A percentile compares a stretch with the other conserved stretches of the same genome.
Conservation (phyloP, 2,797 vertebrate genomes). For the Borostomias antarcticus region DNA sequence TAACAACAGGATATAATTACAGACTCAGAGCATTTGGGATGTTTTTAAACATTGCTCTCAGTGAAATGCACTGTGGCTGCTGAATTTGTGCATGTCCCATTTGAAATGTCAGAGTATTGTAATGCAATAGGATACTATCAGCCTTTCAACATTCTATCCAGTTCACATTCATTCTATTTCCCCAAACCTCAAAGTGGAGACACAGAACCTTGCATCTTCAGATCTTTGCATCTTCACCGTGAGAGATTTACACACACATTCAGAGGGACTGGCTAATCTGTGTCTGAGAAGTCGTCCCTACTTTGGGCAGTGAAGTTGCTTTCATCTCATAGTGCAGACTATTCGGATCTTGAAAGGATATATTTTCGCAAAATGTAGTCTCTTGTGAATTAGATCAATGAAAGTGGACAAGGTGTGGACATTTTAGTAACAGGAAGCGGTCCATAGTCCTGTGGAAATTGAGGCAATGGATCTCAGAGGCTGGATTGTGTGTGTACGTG, state of each 20-base stretch:
- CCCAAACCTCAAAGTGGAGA: slow-evolving; percentile 43
- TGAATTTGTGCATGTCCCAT: slow-evolving; percentile 21
- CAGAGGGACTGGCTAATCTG: slow-evolving; percentile 57
- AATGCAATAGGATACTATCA: slow-evolving; percentile 23
- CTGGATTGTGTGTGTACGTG: background rate
- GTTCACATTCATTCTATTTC: slow-evolving; percentile 35
- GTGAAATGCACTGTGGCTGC: too few relatives aligned
- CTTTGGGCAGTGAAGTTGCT: slow-evolving; percentile 48
- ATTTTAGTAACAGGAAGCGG: background rate
- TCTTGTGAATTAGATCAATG: slow-evolving; percentile 44
- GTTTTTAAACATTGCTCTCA: background rate
- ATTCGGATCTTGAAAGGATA: slow-evolving; percentile 59
- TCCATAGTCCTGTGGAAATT: background rate
- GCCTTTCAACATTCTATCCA: slow-evolving; percentile 6
- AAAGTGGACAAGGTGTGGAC: slow-evolving; percentile 21
- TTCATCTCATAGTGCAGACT: slow-evolving; percentile 50
- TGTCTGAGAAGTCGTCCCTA: slow-evolving; percentile 51
- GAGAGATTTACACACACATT: slow-evolving; percentile 42
- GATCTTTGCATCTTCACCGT: slow-evolving; percentile 43
- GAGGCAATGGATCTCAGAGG: background rate
- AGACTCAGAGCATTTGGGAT: background rate
- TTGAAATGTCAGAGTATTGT: slow-evolving; percentile 4
- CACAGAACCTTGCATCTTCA: background rate
- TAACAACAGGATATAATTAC: slow-evolving; percentile 25
- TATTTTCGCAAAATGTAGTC: slow-evolving; percentile 42